Evolutionary conservation across 2,888 invertebrate genomes (phyloP), one percentile per base, ranked within the genome.

Genomic region (Andricus quercusramuli): DNA sequence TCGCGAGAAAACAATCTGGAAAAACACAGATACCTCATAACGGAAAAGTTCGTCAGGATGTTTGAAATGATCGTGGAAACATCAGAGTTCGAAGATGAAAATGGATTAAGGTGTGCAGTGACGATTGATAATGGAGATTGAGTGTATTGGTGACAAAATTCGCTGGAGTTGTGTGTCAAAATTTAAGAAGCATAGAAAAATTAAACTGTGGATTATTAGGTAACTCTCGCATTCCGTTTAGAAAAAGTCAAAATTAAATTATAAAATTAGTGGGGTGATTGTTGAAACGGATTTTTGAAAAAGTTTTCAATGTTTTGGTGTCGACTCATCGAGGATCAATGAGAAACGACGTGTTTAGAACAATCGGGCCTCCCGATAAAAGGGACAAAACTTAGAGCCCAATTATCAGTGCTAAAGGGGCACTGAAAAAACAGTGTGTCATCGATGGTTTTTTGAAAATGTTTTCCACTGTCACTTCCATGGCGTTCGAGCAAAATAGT

Each of bases 381-480:
- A 74, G 51, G 56, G 74, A 74, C 51, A 56, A 74, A 74, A 74
- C 74, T 74, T 74, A 74, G 51, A 51, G 25, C 29, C 51, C 22
- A 56, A 47, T 25, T 47, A 0, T 56, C 56, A 74, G 74, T 74
- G 56, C 56, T 56, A 11, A 51, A n/a, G 32, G 56, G 51, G 56
- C 74, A 56, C 56, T 74, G 74, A 56, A 29, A 51, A 70, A 51
- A 70, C 29, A 70, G 74, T 74, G 32, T 74, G 8, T 74, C 29
- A 79, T 70, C 22, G 25, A 65, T 44, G 51, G 4, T 65, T 78
- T 44, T 44, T 29, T 74, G 59, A 86, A 84, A 82, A 90, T 90
- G 90, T 84, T 89, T 80, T 87, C 91, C 81, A 91, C 90, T 77
- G 88, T 91, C 87, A 89, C 91, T 77, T 89, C 89, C 56, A 85